phyloP scores from a whole-genome alignment of 2,797 vertebrate species.

The Salmo trutta region DNA sequence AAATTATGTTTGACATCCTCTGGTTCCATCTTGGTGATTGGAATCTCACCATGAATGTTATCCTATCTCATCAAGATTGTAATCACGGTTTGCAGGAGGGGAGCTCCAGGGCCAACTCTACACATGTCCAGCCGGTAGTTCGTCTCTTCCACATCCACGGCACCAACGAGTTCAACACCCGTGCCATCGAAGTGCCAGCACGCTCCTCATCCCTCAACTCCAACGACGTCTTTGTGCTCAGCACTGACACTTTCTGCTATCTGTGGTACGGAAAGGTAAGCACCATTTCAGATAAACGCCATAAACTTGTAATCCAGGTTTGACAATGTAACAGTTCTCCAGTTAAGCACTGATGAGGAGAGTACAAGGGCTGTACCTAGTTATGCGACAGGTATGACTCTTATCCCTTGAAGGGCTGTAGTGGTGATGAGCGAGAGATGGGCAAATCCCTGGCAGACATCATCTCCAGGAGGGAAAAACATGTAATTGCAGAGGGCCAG shows the following conservation, averaged over 20 bases:
- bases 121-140: conserved; percentile 53
- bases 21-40: neutral
- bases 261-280: conserved; percentile 88
- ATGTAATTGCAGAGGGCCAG: conserved; percentile 83
- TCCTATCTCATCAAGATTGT: neutral
- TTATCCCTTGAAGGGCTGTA: conserved; percentile 78
- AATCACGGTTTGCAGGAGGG: conserved; percentile 70
- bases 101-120: conserved; percentile 58
- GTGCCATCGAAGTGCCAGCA: conserved; percentile 78
- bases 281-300: too few relatives aligned
- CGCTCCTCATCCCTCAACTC: conserved; percentile 83
- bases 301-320: neutral
- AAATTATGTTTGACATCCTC: too few relatives aligned
- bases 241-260: conserved; percentile 79
- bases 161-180: conserved; percentile 80
- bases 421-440: conserved; percentile 86
- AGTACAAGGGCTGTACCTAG: neutral
- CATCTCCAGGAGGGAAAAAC: conserved; percentile 82
- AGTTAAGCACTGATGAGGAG: neutral
- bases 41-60: neutral
- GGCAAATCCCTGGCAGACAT: conserved; percentile 80
- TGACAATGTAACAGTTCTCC: neutral
- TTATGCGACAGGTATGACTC: neutral
- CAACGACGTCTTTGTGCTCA: conserved; percentile 86
- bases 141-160: conserved; percentile 83